Conservation (phyloP, 2,797 vertebrate species). For the Chelon labrosus region DNA sequence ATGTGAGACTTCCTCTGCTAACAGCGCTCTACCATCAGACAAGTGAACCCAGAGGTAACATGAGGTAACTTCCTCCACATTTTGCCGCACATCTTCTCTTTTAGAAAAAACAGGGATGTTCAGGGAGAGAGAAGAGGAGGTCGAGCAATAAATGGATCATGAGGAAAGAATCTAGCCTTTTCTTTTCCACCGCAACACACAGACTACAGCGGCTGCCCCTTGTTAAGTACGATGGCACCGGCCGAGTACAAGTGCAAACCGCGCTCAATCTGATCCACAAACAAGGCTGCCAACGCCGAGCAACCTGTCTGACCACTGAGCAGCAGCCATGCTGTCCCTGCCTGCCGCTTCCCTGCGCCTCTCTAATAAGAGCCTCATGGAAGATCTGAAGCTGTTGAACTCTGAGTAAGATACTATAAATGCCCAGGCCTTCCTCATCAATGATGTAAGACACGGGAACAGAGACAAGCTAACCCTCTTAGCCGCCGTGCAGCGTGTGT, state of each 20-base stretch:
- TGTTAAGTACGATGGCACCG: slow-evolving; percentile 57
- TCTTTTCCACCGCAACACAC: slow-evolving; percentile 50
- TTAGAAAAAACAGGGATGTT: neutral
- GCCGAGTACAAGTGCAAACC: slow-evolving; percentile 54
- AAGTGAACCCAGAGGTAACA: slow-evolving; percentile 23
- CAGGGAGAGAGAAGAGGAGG: slow-evolving; percentile 23
- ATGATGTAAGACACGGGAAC: slow-evolving; percentile 79
- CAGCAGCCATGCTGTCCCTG: slow-evolving; percentile 47
- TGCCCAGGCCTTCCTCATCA: slow-evolving; percentile 80
- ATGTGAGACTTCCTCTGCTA: slow-evolving; percentile 1
- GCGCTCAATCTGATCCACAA: slow-evolving; percentile 57
- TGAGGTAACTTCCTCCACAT: slow-evolving; percentile 9
- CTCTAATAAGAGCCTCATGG: slow-evolving; percentile 56
- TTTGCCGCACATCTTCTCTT: slow-evolving; percentile 1
- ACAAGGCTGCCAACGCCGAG: slow-evolving; percentile 69
- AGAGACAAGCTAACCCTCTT: slow-evolving; percentile 85
- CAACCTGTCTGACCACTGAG: slow-evolving; percentile 53
- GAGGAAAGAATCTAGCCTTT: slow-evolving; percentile 48
- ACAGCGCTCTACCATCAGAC: slow-evolving; percentile 4
- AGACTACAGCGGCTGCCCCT: slow-evolving; percentile 23
- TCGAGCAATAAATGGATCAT: slow-evolving; percentile 62
- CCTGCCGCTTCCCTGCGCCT: slow-evolving; percentile 32
- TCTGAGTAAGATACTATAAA: slow-evolving; percentile 75
- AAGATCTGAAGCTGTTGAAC: slow-evolving; percentile 55
- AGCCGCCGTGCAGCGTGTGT: slow-evolving; percentile 52